Evolutionary conservation across 2,888 invertebrate species (phyloP).

Genomic region (Lydus trimaculatus): DNA sequence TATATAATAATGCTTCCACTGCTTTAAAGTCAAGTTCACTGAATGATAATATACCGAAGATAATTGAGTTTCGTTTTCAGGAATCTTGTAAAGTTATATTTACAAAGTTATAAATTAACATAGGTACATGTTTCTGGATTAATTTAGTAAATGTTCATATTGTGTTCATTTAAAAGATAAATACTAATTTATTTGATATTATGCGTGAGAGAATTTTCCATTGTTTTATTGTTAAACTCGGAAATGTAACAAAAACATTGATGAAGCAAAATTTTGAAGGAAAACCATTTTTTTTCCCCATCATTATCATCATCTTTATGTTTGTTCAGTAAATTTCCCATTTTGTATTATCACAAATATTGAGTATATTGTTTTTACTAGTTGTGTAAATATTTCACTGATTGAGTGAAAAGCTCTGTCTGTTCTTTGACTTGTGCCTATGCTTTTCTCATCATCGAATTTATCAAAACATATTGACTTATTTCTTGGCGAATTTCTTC

Average conservation of each 20-base stretch:
- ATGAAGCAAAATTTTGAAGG: neutral
- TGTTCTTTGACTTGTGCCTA: too few relatives aligned
- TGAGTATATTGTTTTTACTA: slow-evolving; percentile 39
- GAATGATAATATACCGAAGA: neutral
- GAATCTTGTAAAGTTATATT: neutral
- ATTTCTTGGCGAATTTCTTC: slow-evolving; percentile 26
- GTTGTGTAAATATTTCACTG: slow-evolving; percentile 40
- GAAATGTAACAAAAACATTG: neutral
- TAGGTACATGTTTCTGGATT: neutral
- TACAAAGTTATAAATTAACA: neutral
- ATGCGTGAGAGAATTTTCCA: neutral
- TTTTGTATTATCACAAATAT: slow-evolving; percentile 38
- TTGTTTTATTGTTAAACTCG: neutral
- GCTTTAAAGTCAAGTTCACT: neutral
- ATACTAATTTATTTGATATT: neutral
- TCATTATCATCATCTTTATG: neutral
- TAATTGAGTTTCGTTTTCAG: too few relatives aligned
- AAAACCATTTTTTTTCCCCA: neutral
- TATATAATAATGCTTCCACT: too few relatives aligned
- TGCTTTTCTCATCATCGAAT: slow-evolving; percentile 19
- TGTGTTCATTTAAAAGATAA: neutral
- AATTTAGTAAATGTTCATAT: neutral
- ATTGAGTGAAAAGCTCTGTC: slow-evolving; percentile 29
- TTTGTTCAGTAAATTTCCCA: slow-evolving; percentile 16
- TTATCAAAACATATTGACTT: slow-evolving; percentile 29